Evolutionary conservation across 2,888 invertebrate genomes (phyloP), one percentile per base, ranked within the genome.

Genomic region (Strigamia maritima): DNA sequence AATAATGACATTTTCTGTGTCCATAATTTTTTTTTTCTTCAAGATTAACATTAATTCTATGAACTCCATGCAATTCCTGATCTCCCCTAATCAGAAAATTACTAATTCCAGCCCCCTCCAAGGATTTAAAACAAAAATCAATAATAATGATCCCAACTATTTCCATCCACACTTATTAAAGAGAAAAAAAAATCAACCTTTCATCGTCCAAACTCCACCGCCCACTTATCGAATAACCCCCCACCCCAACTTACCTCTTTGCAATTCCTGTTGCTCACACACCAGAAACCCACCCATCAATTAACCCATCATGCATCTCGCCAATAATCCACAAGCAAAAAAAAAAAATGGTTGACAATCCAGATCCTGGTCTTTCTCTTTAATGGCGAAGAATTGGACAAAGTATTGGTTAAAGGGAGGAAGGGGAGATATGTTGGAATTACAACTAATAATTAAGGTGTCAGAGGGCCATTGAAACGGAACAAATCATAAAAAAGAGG

Each of bases 211-310:
- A 44, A 44, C 8, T 44, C 44, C 44, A 44, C 44, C 44, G 44
- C 44, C 44, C 44, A 44, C 44, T 44, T 44, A 44, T 44, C 44
- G 44, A 44, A 44, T 44, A 16, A 44, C 14, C 14, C 35, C 44
- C 44, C n/a, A 14, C 44, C n/a, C 44, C 60, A 49, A 16, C 19
- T 6, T 49, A 12, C 60, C 60, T 60, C 60, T 24, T 19, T 24
- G 22, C 24, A 60, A 60, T 24, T 44, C 44, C 44, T 44, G 14
- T 14, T 44, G 44, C 44, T 44, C 44, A 60, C 60, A 60, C 60
- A 60, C 19, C 60, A 8, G 60, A 60, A 6, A 60, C 60, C 60
- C 60, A 60, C 60, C 60, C 60, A 60, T 60, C 60, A 60, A 60
- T 60, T 60, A 60, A 16, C 44, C 44, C 44, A 44, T 44, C 44